A percentile compares a stretch with the other conserved stretches of the same genome.
Evolutionary conservation across 1,140 invertebrate genomes (phyloP).

Genomic region (Trichoplusia ni): DNA sequence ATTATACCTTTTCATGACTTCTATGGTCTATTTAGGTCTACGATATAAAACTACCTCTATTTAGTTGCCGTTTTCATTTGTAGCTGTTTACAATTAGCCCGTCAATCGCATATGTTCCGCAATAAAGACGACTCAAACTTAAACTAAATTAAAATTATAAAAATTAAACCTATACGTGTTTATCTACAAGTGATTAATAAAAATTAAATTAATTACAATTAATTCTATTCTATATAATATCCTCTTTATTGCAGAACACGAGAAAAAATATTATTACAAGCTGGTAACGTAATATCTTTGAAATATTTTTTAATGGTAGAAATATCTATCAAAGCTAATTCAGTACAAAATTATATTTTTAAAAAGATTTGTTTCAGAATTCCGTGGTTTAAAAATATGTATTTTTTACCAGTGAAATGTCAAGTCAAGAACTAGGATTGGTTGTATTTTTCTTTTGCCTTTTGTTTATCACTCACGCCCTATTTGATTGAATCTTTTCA

Average conservation of each 20-base stretch:
- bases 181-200: constrained; percentile 13
- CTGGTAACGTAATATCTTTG: constrained; percentile 42
- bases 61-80: constrained; percentile 40
- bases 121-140: constrained; percentile 32
- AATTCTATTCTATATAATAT: not conserved
- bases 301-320: constrained; percentile 36
- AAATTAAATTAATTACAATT: not conserved
- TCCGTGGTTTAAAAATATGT: too few species aligned
- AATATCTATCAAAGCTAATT: constrained; percentile 34
- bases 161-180: not conserved
- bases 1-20: constrained; percentile 40
- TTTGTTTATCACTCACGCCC: too few species aligned
- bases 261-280: constrained; percentile 28
- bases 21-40: constrained; percentile 53
- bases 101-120: constrained; percentile 11
- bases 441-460: too few species aligned
- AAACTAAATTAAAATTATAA: not conserved
- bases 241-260: constrained; percentile 34
- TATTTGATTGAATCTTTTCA: too few species aligned
- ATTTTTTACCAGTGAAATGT: too few species aligned
- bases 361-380: not conserved
- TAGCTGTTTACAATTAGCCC: constrained; percentile 46
- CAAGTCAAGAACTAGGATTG: too few species aligned
- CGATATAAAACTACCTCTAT: constrained; percentile 49
- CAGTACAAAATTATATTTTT: constrained; percentile 35